Conservation (phyloP, 2,113 vertebrate species). For the Procapra przewalskii region DNA sequence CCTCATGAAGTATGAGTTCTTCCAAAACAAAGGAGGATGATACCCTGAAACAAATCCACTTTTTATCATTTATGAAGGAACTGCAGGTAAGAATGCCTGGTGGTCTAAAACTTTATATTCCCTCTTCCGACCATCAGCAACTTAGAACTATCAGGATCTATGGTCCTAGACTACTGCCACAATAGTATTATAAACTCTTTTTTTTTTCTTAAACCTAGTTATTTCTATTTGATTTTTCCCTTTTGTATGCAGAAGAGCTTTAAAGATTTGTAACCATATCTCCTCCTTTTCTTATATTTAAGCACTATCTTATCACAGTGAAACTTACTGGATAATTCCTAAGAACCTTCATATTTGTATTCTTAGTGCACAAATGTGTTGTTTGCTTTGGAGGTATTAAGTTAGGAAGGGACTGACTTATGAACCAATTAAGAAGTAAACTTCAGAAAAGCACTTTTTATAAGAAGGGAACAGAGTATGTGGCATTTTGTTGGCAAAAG, state of each 20-base stretch:
- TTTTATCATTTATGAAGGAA: neutral
- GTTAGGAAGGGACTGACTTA: neutral
- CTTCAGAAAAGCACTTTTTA: neutral
- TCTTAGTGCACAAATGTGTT: neutral
- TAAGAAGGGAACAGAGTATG: neutral
- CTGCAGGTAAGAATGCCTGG: neutral
- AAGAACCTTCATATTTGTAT: neutral
- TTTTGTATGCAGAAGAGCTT: neutral
- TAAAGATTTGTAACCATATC: neutral
- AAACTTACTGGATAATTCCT: neutral
- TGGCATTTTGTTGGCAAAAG: neutral
- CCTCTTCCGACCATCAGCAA: neutral
- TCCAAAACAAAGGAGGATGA: neutral
- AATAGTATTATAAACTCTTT: neutral
- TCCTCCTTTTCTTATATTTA: neutral
- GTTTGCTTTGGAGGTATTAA: neutral
- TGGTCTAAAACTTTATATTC: neutral
- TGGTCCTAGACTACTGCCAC: neutral
- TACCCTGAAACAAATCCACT: neutral
- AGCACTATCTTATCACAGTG: neutral
- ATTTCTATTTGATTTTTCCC: neutral
- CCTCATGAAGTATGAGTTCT: neutral
- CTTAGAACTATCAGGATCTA: neutral
- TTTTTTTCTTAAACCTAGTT: neutral
- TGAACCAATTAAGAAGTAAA: neutral